Percentiles rank a stretch among this genome's conserved stretches.
phyloP scores from a whole-genome alignment of 2,113 vertebrate genomes.

The Ptilonorhynchus violaceus region DNA sequence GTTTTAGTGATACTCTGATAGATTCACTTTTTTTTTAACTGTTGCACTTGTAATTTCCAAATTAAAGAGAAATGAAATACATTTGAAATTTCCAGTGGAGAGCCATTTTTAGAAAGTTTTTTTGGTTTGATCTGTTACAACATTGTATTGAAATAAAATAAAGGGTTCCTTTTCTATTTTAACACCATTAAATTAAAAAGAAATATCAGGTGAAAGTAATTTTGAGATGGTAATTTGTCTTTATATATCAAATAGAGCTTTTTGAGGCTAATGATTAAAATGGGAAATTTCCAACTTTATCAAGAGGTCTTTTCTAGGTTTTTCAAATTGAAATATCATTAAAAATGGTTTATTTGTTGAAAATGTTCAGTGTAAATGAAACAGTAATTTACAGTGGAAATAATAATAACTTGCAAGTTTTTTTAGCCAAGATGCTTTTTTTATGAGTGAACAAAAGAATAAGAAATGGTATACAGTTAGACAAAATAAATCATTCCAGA shows the following conservation, averaged over 20 bases:
- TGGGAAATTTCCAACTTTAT: neutral
- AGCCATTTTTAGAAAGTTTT: neutral
- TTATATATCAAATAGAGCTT: neutral
- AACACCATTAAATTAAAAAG: neutral
- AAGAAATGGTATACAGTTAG: neutral
- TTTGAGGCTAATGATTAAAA: neutral
- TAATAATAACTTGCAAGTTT: neutral
- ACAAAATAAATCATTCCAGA: neutral
- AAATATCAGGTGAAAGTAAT: neutral
- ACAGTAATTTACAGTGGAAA: neutral
- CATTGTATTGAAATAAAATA: neutral
- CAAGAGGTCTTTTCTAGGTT: neutral
- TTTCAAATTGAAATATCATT: neutral
- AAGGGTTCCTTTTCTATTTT: neutral
- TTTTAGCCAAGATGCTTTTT: neutral
- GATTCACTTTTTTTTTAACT: neutral
- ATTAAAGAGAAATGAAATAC: neutral
- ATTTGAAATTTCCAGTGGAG: neutral
- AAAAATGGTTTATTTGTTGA: neutral
- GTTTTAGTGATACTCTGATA: neutral
- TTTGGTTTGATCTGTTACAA: neutral
- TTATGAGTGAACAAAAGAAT: neutral
- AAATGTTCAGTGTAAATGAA: neutral
- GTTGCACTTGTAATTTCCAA: neutral
- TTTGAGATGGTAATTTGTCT: neutral